Percentiles rank a stretch among this genome's conserved stretches.
These are phyloP conservation scores for Mantis religiosa DNA, from an alignment of 2,888 invertebrate genomes.

Conservation along the genomic window DNA sequence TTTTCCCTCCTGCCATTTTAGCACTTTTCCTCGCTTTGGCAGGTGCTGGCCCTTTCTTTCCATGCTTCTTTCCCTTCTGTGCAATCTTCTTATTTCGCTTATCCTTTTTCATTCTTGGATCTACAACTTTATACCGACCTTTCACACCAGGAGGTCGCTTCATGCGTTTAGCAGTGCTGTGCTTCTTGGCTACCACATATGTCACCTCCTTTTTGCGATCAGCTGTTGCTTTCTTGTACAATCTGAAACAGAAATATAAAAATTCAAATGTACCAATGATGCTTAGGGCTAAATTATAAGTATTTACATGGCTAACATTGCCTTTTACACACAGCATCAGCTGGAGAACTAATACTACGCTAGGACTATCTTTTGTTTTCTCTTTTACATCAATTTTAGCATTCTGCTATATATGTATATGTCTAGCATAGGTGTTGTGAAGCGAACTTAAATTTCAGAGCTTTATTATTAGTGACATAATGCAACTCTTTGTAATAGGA, in stretches of 20 bases:
- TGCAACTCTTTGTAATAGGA: no score
- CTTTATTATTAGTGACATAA: no score
- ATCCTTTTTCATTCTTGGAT: conserved; percentile 95
- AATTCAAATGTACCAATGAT: not conserved
- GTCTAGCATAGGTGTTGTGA: no score
- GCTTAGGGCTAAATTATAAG: not conserved
- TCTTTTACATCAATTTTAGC: no score
- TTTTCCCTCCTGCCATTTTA: not conserved
- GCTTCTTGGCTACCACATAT: conserved; percentile 92
- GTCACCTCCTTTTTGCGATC: conserved; percentile 85
- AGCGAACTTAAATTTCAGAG: no score
- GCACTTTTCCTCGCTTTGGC: not conserved
- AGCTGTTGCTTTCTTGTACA: conserved; percentile 86
- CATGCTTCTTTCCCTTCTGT: conserved; percentile 11
- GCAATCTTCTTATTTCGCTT: conserved; percentile 16
- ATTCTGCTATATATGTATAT: no score
- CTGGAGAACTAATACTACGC: no score
- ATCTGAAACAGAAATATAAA: conserved; percentile 48
- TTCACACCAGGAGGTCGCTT: conserved; percentile 82
- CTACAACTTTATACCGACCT: conserved; percentile 92
- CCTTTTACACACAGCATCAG: no score
- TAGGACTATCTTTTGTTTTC: no score
- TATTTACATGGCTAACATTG: no score
- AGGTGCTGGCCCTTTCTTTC: not conserved
- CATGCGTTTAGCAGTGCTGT: conserved; percentile 68